Percentiles rank a stretch among this genome's conserved stretches.
These are phyloP conservation scores for Protonemura montana DNA, from an alignment of 2,888 invertebrate genomes.

Conservation along the genomic window DNA sequence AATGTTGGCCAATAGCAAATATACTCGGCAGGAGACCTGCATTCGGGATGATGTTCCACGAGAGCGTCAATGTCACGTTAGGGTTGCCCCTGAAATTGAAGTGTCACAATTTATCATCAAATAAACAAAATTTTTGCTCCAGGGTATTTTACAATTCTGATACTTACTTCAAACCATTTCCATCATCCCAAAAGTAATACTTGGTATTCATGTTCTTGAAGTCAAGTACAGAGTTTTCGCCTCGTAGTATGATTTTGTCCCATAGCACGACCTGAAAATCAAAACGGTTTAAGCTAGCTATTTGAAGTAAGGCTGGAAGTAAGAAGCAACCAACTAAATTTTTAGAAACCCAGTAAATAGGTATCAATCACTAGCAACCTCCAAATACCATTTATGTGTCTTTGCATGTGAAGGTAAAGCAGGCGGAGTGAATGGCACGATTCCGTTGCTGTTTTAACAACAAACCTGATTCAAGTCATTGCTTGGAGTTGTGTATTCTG, in stretches of 20 bases:
- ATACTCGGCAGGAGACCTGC: slow-evolving; percentile 94
- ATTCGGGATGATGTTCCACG: slow-evolving; percentile 99
- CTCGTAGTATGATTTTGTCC: slow-evolving; percentile 97
- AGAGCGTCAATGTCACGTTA: slow-evolving; percentile 92
- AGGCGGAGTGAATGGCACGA: too few relatives aligned
- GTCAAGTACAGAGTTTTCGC: slow-evolving; percentile 91
- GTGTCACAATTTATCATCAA: too few relatives aligned
- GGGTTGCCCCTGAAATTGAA: slow-evolving; percentile 79
- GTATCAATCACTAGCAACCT: too few relatives aligned
- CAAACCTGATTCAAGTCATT: slow-evolving; percentile 84
- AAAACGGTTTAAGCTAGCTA: slow-evolving; percentile 19
- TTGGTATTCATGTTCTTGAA: slow-evolving; percentile 96
- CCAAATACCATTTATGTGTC: too few relatives aligned
- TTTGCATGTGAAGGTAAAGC: too few relatives aligned
- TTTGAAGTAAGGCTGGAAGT: too few relatives aligned
- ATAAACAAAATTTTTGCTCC: too few relatives aligned
- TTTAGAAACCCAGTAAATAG: too few relatives aligned
- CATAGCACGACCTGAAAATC: slow-evolving; percentile 83
- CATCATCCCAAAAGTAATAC: slow-evolving; percentile 99
- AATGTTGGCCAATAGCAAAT: slow-evolving; percentile 81
- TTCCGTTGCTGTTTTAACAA: too few relatives aligned
- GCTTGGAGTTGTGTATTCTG: slow-evolving; percentile 89
- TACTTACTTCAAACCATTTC: slow-evolving; percentile 89
- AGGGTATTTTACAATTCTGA: too few relatives aligned
- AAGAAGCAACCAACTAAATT: too few relatives aligned